Conservation (phyloP, 37 sponge, comb jelly and placozoan genomes). For the Tethya wilhelma region DNA sequence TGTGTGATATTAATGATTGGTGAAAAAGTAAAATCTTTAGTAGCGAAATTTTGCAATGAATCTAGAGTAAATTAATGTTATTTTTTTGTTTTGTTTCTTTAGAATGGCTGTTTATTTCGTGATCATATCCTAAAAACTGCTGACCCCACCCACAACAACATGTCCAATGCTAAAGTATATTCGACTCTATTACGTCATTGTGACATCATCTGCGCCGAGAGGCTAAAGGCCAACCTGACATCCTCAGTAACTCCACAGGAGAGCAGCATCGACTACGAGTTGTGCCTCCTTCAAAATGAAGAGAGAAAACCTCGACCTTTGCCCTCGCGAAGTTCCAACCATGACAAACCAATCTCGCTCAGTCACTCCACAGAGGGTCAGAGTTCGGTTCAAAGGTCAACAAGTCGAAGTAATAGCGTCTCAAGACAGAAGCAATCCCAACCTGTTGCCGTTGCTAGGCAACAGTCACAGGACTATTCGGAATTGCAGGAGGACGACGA, state of each 20-base stretch:
- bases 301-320: background rate
- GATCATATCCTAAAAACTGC: constrained; percentile 15
- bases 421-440: background rate
- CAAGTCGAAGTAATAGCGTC: background rate
- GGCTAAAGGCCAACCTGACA: background rate
- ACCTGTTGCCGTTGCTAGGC: background rate
- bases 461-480: constrained; percentile 24
- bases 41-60: too few species aligned
- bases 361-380: background rate
- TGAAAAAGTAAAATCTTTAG: background rate
- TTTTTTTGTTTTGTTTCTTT: background rate
- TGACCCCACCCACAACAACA: constrained; percentile 1
- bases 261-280: too few species aligned
- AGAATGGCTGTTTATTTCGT: constrained; percentile 42
- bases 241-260: too few species aligned
- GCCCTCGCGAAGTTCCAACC: too few species aligned
- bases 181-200: background rate
- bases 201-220: background rate
- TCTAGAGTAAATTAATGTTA: background rate
- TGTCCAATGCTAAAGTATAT: background rate
- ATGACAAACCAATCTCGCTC: background rate
- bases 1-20: too few species aligned
- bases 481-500: constrained; percentile 65
- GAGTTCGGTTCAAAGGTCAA: background rate
- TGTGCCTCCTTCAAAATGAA: constrained; percentile 4